Conservation (phyloP, 2,888 invertebrate species). For the Phengaris arion region DNA sequence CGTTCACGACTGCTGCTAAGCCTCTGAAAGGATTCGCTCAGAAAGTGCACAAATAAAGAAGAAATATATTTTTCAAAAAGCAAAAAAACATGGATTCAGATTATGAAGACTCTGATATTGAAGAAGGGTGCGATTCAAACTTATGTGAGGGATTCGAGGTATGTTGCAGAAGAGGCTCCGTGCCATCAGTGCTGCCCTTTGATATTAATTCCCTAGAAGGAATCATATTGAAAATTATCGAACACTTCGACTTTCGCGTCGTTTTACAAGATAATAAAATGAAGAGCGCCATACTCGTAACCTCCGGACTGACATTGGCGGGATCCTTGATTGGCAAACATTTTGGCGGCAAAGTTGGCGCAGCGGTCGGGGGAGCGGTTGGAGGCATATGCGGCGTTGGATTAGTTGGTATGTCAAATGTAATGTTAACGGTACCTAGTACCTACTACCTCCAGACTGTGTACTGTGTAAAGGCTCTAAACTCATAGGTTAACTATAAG, state of each 20-base stretch:
- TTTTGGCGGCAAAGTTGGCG: conserved; percentile 66
- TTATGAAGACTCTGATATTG: conserved; percentile 46
- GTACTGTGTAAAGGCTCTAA: too few relatives aligned
- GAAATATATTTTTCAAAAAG: background rate
- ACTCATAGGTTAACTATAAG: too few relatives aligned
- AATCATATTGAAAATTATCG: conserved; percentile 58
- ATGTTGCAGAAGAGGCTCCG: conserved; percentile 44
- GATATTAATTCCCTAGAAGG: conserved; percentile 58
- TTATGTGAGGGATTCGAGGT: conserved; percentile 47
- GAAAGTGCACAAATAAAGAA: background rate
- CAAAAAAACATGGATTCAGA: conserved; percentile 41
- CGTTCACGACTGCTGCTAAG: background rate
- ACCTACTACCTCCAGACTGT: too few relatives aligned
- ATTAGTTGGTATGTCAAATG: conserved; percentile 54
- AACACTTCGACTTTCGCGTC: conserved; percentile 65
- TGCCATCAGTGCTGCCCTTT: conserved; percentile 50
- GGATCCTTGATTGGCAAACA: conserved; percentile 65
- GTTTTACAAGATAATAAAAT: conserved; percentile 51
- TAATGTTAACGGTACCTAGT: too few relatives aligned
- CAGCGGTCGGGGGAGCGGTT: conserved; percentile 62
- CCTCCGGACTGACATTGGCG: conserved; percentile 61
- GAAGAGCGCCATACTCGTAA: conserved; percentile 55
- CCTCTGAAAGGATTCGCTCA: background rate
- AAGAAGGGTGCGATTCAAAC: conserved; percentile 51
- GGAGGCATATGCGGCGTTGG: conserved; percentile 70